Evolutionary conservation across 2,113 vertebrate species (phyloP), one percentile per base, ranked within the genome.

Genomic region (Spea bombifrons): DNA sequence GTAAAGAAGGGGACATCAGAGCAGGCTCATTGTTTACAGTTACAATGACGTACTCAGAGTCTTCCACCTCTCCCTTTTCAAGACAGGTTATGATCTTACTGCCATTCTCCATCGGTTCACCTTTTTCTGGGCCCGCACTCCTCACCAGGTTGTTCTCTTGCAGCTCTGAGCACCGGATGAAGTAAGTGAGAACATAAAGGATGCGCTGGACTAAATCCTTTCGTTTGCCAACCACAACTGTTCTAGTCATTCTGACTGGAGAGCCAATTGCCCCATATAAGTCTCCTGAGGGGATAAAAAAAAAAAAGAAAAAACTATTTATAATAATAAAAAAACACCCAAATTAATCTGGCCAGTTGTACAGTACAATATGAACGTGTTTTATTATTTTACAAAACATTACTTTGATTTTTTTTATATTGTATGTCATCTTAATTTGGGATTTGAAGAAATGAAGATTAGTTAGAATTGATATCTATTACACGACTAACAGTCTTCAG

Each of bases 91-190:
- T 87, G 76, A 94, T 88, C 59, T 86, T 87, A 79, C 88, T 86
- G 52, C 89, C 90, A 8, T 86, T 84, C 13, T 90, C 69, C 9
- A 87, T 81, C 1, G 87, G 90, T 44, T 91, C 91, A 12, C 80
- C 90, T 67, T 90, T 86, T 4, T 65, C 77, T 6, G 73, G 81
- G 50, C 48, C 82, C 46, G 86, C 88, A n/a, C 75, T 86, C 85
- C 88, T 90, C 0, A 5, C 86, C 75, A 93, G 84, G 13, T 92
- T 90, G 82, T 93, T 93, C 81, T 96, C 95, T 81, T 95, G 93
- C 7, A 96, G 90, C 84, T 95, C 94, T 4, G 95, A 96, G 88
- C 95, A 96, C 5, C 95, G 94, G 77, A 96, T 86, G 82, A 96
- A 93, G 88, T 95, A 90, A 73, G 93, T 87, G 4, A 95, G 86